Base-by-base conservation (phyloP, 2,797 vertebrate genomes). In the Botia kubotai region DNA sequence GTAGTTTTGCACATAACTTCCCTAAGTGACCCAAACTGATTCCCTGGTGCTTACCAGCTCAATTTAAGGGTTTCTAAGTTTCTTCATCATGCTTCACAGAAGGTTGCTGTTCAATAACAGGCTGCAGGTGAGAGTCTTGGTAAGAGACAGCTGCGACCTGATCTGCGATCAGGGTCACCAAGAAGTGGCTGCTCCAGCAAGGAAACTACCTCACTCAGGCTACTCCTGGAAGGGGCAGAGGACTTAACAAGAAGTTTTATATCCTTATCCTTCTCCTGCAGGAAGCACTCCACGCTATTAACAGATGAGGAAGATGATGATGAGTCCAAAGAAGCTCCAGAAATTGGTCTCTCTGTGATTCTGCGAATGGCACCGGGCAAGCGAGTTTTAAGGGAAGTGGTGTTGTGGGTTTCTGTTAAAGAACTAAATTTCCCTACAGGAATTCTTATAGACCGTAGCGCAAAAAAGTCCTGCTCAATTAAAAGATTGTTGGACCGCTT, bases 401-500 rank as follows among this genome's bases (percentile, higher is more conserved):
- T 91, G 83, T 82, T 83, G 81, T 97, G 94, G 0, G 95, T 96
- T 93, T 99, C 98, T 0, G 96, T 97, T 87, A 99, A 89, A 6
- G 97, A 92, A 71, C 97, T 98, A 86, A 99, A 98, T 81, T 95
- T 97, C 82, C 95, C 98, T 87, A 99, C 98, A 0, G 98, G 98
- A 87, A 99, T 99, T 92, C 94, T 98, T 85, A 99, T 77, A 19
- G 95, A 94, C 10, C 98, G 94, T 88, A 99, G 87, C 3, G 97
- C 98, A 90, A 98, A 99, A 88, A 99, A 97, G 87, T 99, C 97
- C 93, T 98, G 98, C 86, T 99, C 98, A 0, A 95, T 97, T 90
- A 99, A 92, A 85, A 99, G 95, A 91, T 97, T 99, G 92, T 99
- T 99, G 88, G 95, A 93, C 82, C 98, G 95, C 89, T 99, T 99